Evolutionary conservation across 2,797 vertebrate species (phyloP).

Genomic region (Tamandua tetradactyla): DNA sequence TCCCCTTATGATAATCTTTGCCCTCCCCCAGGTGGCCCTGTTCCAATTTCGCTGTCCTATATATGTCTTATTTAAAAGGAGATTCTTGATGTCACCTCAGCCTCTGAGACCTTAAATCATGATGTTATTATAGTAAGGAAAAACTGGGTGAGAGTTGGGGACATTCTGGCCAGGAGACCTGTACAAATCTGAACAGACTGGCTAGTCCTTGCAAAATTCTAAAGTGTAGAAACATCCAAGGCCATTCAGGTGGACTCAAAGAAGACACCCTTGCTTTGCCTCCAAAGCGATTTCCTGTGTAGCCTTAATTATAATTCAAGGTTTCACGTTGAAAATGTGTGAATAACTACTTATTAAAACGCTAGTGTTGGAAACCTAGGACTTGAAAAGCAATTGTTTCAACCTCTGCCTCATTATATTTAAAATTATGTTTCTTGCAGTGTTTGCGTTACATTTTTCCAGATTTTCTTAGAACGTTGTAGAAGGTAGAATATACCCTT

Average conservation of each 20-base stretch:
- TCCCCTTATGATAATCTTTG: background rate
- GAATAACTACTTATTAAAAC: background rate
- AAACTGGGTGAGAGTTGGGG: background rate
- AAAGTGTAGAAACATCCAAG: background rate
- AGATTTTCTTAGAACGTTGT: background rate
- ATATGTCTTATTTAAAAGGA: background rate
- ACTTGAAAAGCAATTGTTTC: background rate
- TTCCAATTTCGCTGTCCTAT: background rate
- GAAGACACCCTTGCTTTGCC: background rate
- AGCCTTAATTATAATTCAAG: background rate
- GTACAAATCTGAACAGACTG: background rate
- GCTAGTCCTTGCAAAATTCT: background rate
- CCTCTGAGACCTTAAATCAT: background rate
- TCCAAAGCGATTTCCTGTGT: background rate
- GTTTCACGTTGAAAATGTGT: constrained; percentile 42
- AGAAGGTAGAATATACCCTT: background rate
- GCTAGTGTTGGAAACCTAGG: background rate
- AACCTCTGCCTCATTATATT: background rate
- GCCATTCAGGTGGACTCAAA: background rate
- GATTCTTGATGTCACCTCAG: background rate
- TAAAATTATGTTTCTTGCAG: background rate
- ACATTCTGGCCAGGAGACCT: background rate
- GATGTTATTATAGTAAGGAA: background rate
- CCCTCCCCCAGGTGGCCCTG: rapidly evolving
- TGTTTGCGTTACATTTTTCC: background rate